Evolutionary conservation across 2,113 vertebrate species (phyloP).

Genomic region (Turdus rufiventris): DNA sequence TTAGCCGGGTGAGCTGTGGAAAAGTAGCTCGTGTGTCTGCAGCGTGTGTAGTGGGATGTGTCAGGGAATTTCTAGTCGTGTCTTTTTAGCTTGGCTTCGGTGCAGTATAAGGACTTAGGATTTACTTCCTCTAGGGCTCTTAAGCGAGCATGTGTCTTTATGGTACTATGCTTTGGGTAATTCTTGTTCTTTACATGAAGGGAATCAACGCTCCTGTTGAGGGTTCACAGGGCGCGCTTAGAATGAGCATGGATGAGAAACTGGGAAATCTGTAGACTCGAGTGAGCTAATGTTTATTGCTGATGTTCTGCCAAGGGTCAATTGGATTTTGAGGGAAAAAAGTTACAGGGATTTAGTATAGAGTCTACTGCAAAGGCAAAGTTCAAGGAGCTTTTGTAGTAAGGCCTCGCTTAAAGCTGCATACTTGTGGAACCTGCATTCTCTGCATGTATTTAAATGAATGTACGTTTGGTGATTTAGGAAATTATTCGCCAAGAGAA

Average conservation of each 20-base stretch:
- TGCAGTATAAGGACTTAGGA: fast-evolving
- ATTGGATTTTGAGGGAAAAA: background rate
- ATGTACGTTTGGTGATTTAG: background rate
- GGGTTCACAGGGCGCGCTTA: background rate
- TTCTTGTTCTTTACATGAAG: too few relatives aligned
- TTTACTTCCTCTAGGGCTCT: background rate
- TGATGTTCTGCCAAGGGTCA: background rate
- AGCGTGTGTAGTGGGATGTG: background rate
- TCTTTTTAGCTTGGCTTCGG: background rate
- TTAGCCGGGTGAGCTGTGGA: fast-evolving
- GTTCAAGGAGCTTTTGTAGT: background rate
- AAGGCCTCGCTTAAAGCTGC: background rate
- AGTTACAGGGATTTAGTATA: fast-evolving
- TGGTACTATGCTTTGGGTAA: fast-evolving
- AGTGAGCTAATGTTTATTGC: background rate
- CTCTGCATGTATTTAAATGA: fast-evolving
- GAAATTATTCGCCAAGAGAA: background rate
- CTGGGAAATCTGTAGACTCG: background rate
- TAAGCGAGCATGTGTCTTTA: fast-evolving
- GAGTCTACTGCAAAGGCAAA: background rate
- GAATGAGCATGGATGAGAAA: too few relatives aligned
- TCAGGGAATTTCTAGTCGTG: fast-evolving
- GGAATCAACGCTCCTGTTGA: too few relatives aligned
- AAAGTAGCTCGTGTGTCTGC: background rate
- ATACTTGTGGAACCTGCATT: fast-evolving